Conservation (phyloP, 2,113 vertebrate genomes). For the Apodemus speciosus region DNA sequence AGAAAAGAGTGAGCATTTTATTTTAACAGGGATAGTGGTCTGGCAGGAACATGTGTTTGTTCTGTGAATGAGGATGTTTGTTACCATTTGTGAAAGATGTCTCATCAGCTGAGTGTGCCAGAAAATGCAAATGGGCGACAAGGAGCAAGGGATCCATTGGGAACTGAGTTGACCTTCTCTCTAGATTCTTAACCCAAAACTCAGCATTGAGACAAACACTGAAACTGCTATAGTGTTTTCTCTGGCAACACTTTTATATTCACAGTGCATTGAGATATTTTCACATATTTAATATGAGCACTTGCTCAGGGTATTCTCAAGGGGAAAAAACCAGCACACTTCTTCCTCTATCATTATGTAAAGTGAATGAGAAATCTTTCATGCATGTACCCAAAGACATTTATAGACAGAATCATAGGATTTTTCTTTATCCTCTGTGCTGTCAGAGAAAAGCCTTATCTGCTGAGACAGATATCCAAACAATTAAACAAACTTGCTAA, state of each 20-base stretch:
- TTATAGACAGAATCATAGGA: neutral
- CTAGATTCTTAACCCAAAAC: neutral
- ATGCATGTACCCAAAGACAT: neutral
- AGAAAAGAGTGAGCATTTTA: neutral
- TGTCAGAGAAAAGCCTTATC: constrained; percentile 34
- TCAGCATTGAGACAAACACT: neutral
- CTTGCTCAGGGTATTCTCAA: neutral
- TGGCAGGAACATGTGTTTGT: neutral
- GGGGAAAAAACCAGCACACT: neutral
- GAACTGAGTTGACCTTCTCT: neutral
- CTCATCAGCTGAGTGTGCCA: neutral
- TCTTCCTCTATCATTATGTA: constrained; percentile 9
- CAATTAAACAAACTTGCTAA: constrained; percentile 57
- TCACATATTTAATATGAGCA: neutral
- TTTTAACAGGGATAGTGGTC: neutral
- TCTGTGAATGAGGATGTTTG: neutral
- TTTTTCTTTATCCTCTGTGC: constrained; percentile 31
- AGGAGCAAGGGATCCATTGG: neutral
- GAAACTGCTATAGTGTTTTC: neutral
- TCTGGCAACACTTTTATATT: neutral
- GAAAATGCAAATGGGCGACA: neutral
- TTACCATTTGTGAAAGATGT: neutral
- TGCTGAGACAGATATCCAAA: neutral
- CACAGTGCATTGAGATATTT: neutral
- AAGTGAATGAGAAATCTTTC: constrained; percentile 14